Evolutionary conservation across 53 echinoderm and acorn worm species (phyloP).

Genomic region (Arbacia lixula): DNA sequence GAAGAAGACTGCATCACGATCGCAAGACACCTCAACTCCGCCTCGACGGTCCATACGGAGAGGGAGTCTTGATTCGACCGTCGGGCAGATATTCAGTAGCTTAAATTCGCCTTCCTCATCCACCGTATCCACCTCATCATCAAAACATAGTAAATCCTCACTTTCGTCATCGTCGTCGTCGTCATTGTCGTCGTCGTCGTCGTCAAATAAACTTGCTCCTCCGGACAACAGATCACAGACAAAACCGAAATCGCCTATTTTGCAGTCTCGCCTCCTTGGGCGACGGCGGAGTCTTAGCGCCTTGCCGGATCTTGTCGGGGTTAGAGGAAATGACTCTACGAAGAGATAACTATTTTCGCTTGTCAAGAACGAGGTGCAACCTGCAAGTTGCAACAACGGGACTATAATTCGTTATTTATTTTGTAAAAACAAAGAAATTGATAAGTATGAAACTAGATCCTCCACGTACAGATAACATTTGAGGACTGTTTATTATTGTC

Average conservation of each 20-base stretch:
- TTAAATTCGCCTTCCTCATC: not conserved
- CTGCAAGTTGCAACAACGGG: too few species aligned
- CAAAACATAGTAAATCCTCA: not conserved
- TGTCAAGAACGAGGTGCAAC: too few species aligned
- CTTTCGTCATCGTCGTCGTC: not conserved
- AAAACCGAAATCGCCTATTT: not conserved
- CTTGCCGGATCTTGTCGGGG: slow-evolving; percentile 19
- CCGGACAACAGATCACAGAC: not conserved
- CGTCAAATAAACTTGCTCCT: not conserved
- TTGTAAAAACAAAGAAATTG: too few species aligned
- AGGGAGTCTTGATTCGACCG: not conserved
- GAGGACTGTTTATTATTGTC: too few species aligned
- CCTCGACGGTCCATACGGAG: not conserved
- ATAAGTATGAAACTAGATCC: too few species aligned
- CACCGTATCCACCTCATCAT: not conserved
- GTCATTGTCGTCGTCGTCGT: not conserved
- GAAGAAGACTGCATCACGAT: not conserved
- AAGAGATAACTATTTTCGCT: too few species aligned
- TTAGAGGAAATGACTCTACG: too few species aligned
- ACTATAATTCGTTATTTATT: too few species aligned
- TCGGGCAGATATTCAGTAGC: slow-evolving; percentile 43
- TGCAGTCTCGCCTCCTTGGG: not conserved
- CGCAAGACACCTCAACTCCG: slow-evolving; percentile 2
- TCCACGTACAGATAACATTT: too few species aligned
- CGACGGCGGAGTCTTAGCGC: slow-evolving; percentile 29